phyloP scores from a whole-genome alignment of 2,888 invertebrate genomes.

The Portevinia maculata region DNA sequence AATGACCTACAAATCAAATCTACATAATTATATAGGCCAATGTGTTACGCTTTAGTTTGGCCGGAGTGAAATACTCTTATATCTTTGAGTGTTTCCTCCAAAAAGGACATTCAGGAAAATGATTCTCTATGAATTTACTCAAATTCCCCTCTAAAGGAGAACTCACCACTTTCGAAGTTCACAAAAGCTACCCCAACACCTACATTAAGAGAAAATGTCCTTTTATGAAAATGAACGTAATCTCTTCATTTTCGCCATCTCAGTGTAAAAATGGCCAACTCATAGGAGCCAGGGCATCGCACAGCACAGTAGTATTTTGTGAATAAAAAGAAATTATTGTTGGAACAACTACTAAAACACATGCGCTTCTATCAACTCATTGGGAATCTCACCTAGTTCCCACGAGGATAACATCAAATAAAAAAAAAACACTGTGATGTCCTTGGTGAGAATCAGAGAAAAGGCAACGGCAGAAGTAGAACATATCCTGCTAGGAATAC shows the following conservation, averaged over 20 bases:
- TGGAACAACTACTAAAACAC: conserved; percentile 39
- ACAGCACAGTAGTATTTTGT: neutral
- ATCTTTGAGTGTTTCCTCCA: conserved; percentile 2
- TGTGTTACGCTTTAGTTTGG: conserved; percentile 22
- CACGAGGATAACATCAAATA: conserved; percentile 46
- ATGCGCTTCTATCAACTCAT: conserved; percentile 47
- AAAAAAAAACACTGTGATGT: conserved; percentile 45
- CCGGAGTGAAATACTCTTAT: conserved; percentile 21
- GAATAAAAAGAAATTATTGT: neutral
- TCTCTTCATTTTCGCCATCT: neutral
- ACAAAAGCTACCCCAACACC: conserved; percentile 1
- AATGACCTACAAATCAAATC: conserved; percentile 65
- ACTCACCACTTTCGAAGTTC: conserved; percentile 64
- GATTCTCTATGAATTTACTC: conserved; percentile 15
- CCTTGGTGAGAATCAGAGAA: conserved; percentile 35
- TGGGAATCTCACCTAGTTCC: conserved; percentile 54
- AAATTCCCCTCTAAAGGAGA: conserved; percentile 32
- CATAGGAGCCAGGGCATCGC: conserved; percentile 1
- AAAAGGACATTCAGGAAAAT: conserved; percentile 32
- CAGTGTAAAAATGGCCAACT: neutral
- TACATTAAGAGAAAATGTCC: conserved; percentile 34
- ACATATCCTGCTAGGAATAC: conserved; percentile 24
- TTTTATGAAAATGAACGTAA: neutral
- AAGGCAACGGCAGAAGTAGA: conserved; percentile 34
- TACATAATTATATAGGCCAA: conserved; percentile 57